Percentiles rank a stretch among this genome's conserved stretches.
Conservation (phyloP, 2,797 vertebrate species). For the Sylvia borin region DNA sequence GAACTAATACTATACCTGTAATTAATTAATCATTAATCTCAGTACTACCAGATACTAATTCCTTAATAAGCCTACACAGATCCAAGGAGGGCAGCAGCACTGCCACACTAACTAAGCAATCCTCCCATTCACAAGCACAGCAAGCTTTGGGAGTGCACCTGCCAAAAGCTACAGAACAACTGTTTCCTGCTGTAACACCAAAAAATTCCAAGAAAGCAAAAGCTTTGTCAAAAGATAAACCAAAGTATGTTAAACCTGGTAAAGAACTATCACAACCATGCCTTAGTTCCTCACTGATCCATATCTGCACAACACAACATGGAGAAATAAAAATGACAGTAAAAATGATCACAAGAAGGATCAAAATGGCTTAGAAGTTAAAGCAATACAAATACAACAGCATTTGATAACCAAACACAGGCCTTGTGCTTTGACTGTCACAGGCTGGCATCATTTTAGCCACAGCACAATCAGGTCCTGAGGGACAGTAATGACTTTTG, state of each 20-base stretch:
- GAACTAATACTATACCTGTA: neutral
- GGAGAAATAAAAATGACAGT: neutral
- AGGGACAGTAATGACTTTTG: neutral
- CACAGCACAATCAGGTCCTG: neutral
- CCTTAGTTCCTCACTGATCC: neutral
- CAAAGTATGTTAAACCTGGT: neutral
- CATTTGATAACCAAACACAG: neutral
- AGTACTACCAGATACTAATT: neutral
- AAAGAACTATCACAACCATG: neutral
- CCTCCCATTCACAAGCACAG: neutral
- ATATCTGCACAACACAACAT: neutral
- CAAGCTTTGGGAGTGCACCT: accelerated
- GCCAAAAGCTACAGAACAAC: neutral
- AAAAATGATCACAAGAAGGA: neutral
- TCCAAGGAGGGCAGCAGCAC: neutral
- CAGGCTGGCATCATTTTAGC: neutral
- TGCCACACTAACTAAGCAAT: neutral
- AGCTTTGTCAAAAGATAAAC: neutral
- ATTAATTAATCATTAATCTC: neutral
- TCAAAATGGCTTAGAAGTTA: neutral
- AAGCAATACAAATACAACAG: neutral
- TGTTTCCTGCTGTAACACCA: neutral
- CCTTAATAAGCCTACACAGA: neutral
- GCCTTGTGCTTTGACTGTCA: neutral
- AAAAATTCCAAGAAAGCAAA: neutral